Conservation (phyloP, 2,888 invertebrate genomes). For the Ceraclea dissimilis region DNA sequence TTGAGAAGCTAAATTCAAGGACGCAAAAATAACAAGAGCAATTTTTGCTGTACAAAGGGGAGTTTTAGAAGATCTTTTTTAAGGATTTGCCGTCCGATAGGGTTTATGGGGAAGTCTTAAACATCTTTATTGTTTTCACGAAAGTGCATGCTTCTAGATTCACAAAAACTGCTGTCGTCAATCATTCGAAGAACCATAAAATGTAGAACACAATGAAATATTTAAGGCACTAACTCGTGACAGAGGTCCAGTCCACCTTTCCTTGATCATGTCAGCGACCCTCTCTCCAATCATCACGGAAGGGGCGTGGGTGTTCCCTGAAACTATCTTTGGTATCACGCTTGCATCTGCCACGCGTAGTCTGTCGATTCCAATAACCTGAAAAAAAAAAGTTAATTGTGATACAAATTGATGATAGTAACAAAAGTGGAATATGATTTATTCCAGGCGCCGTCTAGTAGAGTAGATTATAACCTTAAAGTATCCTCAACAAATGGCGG, state of each 20-base stretch:
- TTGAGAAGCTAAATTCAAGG: too few species aligned
- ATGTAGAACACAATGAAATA: too few species aligned
- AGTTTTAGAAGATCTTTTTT: too few species aligned
- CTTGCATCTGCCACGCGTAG: constrained; percentile 64
- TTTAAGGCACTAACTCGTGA: too few species aligned
- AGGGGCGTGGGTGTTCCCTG: constrained; percentile 65
- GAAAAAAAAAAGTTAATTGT: constrained; percentile 21
- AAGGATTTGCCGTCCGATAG: too few species aligned
- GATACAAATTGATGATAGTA: neutral
- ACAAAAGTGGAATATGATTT: neutral
- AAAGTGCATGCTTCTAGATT: too few species aligned
- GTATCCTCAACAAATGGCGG: neutral
- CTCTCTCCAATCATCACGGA: constrained; percentile 62
- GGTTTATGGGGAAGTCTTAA: too few species aligned
- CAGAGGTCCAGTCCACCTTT: constrained; percentile 38
- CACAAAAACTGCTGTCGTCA: too few species aligned
- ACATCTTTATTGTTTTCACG: too few species aligned
- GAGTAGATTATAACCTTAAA: neutral
- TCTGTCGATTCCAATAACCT: constrained; percentile 57
- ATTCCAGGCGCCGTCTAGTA: neutral
- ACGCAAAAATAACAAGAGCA: too few species aligned
- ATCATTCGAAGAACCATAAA: too few species aligned
- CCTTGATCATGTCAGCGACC: constrained; percentile 58
- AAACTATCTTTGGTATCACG: constrained; percentile 57
- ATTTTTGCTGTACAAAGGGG: too few species aligned